Evolutionary conservation across 2,797 vertebrate species (phyloP).

Genomic region (Apodemus agrarius): DNA sequence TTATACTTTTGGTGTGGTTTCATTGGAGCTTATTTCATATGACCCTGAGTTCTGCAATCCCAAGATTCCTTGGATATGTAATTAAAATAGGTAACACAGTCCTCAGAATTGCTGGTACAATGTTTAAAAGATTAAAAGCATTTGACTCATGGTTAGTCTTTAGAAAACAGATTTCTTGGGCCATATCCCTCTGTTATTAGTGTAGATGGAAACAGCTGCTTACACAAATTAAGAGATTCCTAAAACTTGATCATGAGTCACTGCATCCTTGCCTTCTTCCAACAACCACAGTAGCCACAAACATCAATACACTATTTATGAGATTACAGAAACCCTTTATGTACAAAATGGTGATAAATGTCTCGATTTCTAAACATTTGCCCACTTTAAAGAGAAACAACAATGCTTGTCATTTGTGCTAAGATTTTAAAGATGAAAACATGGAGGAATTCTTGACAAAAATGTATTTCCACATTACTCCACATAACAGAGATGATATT

Average conservation of each 20-base stretch:
- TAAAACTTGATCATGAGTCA: not conserved
- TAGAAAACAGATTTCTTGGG: constrained; percentile 40
- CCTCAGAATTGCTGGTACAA: constrained; percentile 29
- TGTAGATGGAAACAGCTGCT: not conserved
- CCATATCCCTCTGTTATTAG: constrained; percentile 6
- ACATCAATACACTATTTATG: constrained; percentile 27
- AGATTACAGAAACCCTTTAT: constrained; percentile 30
- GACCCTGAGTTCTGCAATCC: not conserved
- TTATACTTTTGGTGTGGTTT: not conserved
- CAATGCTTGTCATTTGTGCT: not conserved
- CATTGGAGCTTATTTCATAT: not conserved
- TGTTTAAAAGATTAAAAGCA: constrained; percentile 23
- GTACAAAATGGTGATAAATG: not conserved
- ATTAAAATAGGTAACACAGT: not conserved
- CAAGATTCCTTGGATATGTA: constrained; percentile 10
- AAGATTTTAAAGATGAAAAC: constrained; percentile 56
- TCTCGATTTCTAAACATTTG: constrained; percentile 7
- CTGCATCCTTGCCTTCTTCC: constrained; percentile 42
- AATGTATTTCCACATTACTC: constrained; percentile 27
- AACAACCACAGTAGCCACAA: not conserved
- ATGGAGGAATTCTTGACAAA: not conserved
- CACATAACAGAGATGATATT: not conserved
- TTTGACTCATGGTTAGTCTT: not conserved
- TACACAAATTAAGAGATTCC: not conserved
- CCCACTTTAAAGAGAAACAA: constrained; percentile 37